Base-by-base conservation (phyloP, 2,797 vertebrate genomes). In the Alosa sapidissima region DNA sequence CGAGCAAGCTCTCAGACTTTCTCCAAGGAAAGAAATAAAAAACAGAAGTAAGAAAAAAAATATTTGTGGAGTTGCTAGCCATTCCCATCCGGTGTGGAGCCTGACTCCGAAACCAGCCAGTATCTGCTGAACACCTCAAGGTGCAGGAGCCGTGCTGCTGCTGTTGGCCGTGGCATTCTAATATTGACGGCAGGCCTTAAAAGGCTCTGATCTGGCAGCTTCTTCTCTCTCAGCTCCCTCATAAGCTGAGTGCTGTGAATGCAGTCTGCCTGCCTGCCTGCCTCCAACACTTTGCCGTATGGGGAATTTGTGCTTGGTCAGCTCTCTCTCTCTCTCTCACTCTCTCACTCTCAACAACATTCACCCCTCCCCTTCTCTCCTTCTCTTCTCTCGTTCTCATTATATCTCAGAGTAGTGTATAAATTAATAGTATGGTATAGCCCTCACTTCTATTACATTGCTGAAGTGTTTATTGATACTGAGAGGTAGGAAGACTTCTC, bases 101-200 rank as follows among this genome's bases (percentile, higher is more conserved):
- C 72, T 9, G 16, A 1, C 72, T 78, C 14, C 16, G 36, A 19
- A 78, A 78, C 84, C 82, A 84, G 81, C 48, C 58, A 19, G 21
- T 78, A 54, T 86, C 45, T 78, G 48, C 54, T 65, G 49, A 65
- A 65, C 85, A 86, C 82, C 83, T 72, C 65, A 49, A 83, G 84
- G 84, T 89, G 78, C 65, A 87, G 82, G 83, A 87, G 87, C 85
- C 86, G 19, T 60, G 83, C 88, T 82, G 41, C 41, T 41, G 41
- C 41, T 41, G 41, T 3, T 41, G 65, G 85, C 83, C 68, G 52
- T 85, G 84, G 85, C 90, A 89, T 89, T 90, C 87, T 84, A 86
- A 90, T 91, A 90, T 91, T 89, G 91, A 91, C 89, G 88, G 87
- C 82, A 85, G 83, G 88, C 87, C 85, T 90, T 89, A 89, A 91